Base-by-base conservation (phyloP, 2,113 vertebrate species). In the Crotalus viridis region DNA sequence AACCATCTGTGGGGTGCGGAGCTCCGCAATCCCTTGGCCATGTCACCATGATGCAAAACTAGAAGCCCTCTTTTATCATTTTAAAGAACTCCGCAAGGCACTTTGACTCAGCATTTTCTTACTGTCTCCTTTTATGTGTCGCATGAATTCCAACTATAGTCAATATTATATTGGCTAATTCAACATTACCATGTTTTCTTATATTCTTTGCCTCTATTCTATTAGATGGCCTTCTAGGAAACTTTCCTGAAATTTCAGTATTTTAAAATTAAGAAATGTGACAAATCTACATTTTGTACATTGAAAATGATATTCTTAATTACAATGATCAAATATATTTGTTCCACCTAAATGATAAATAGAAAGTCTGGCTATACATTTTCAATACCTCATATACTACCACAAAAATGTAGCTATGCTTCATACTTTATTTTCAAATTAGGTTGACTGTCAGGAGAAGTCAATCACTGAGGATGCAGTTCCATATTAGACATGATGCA, bases 351-450 rank as follows among this genome's bases (percentile, higher is more conserved):
- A 0, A 8, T 57, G 86, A 10, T 93, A 69, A 19, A 48, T n/a
- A 4, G 22, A 8, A 43, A 87, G 33, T 5, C 88, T 95, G 94
- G 85, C 87, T 96, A 96, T 95, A 93, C 92, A 91, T 89, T 96
- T 94, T 96, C 94, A 88, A 43, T 33, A 64, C 87, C 92, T 94
- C 91, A 94, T 22, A 85, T 88, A 94, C n/a, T 69, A 93, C 88
- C 91, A 95, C 95, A 90, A 89, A 96, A 95, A 95, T 94, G 95
- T 87, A 95, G 95, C 95, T 96, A 95, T 95, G 94, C 94, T 55
- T 0, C 94, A 95, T 94, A 94, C 95, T 96, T 93, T 89, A 94
- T 90, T 24, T 57, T 33, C 17, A 39, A 94, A 91, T 85, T 95
- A 95, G 96, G 89, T 52, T 93, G 93, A 93, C 88, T 95, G 92